phyloP scores from a whole-genome alignment of 2,888 invertebrate genomes.

The Drosophila kokeensis region DNA sequence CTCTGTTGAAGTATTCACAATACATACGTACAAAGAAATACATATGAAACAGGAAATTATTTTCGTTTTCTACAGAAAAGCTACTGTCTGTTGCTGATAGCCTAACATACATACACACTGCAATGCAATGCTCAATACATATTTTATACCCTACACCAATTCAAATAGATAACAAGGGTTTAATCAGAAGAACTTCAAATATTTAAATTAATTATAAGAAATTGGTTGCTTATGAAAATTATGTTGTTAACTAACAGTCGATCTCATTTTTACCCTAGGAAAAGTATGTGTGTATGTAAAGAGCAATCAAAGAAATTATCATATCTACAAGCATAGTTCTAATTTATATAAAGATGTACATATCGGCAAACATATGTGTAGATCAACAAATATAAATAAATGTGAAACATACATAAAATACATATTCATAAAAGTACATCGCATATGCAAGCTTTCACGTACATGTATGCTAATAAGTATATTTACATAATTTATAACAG shows the following conservation, averaged over 20 bases:
- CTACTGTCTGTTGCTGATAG: conserved; percentile 37
- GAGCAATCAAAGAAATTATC: background rate
- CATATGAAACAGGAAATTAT: conserved; percentile 66
- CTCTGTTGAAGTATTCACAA: conserved; percentile 11
- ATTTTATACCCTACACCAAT: background rate
- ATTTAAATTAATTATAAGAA: background rate
- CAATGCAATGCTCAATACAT: conserved; percentile 7
- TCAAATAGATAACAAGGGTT: background rate
- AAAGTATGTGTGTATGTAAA: background rate
- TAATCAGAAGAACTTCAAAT: background rate
- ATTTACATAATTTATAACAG: conserved; percentile 7
- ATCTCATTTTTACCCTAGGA: background rate
- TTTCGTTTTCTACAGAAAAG: conserved; percentile 61
- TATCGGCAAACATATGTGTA: background rate
- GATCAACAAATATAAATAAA: background rate
- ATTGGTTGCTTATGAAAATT: background rate
- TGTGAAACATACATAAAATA: background rate
- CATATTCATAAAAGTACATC: background rate
- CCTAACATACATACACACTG: background rate
- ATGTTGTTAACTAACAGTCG: background rate
- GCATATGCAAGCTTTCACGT: conserved; percentile 1
- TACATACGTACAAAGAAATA: background rate
- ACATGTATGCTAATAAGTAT: background rate
- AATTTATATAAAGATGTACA: conserved; percentile 1
- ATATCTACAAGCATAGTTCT: background rate